Percentiles rank a stretch among this genome's conserved stretches.
Conservation (phyloP, 2,113 vertebrate genomes). For the Motacilla alba region DNA sequence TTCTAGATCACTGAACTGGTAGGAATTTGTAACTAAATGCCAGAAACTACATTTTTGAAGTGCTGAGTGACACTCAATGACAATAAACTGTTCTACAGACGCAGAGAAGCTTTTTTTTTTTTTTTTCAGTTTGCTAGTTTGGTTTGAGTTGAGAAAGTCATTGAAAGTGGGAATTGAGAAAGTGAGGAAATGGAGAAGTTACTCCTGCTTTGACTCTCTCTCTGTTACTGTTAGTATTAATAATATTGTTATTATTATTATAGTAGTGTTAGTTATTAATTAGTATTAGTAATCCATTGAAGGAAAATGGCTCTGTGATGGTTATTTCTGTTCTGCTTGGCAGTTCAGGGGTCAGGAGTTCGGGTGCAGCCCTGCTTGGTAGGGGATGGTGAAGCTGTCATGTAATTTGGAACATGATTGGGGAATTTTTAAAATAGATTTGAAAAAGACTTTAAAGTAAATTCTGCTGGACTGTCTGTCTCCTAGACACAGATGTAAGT, state of each 20-base stretch:
- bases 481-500: neutral
- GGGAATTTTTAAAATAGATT: neutral
- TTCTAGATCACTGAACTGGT: neutral
- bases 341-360: neutral
- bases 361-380: neutral
- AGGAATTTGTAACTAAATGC: neutral
- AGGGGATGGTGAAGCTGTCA: rapidly evolving
- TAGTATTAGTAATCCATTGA: neutral
- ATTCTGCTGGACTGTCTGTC: neutral
- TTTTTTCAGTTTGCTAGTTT: neutral
- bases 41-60: neutral
- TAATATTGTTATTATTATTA: neutral
- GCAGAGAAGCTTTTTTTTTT: neutral
- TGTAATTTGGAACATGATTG: neutral
- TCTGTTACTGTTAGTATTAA: neutral
- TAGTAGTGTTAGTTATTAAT: neutral
- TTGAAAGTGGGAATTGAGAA: neutral
- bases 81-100: neutral
- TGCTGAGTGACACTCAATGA: neutral
- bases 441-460: neutral
- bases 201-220: neutral
- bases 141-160: neutral
- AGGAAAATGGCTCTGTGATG: neutral
- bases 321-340: neutral
- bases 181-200: neutral